Evolutionary conservation across 2,113 vertebrate species (phyloP).

Genomic region (Halcyon senegalensis): DNA sequence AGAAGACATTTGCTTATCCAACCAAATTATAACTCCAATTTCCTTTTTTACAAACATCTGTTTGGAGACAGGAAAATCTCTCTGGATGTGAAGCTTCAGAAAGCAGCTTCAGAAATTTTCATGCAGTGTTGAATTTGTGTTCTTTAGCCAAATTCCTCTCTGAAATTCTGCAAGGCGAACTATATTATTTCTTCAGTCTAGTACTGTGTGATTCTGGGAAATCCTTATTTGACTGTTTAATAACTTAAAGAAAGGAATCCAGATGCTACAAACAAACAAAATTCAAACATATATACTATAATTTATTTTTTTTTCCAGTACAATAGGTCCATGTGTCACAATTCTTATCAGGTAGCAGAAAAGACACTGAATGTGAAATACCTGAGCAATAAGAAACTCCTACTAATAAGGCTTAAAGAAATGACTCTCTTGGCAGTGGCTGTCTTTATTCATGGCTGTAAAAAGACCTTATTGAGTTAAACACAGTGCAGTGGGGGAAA

Average conservation of each 20-base stretch:
- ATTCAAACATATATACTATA: background rate
- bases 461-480: background rate
- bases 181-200: background rate
- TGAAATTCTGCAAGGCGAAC: background rate
- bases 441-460: background rate
- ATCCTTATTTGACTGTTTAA: background rate
- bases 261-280: background rate
- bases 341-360: background rate
- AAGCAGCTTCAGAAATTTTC: background rate
- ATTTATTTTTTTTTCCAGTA: background rate
- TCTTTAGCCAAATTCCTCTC: background rate
- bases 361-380: background rate
- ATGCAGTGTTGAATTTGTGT: background rate
- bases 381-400: background rate
- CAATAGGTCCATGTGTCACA: background rate
- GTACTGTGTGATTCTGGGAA: background rate
- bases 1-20: conserved; percentile 53
- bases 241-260: background rate
- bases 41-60: conserved; percentile 34
- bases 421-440: background rate
- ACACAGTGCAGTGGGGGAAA: background rate
- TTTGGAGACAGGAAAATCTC: conserved; percentile 19
- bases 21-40: conserved; percentile 20
- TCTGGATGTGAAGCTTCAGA: background rate
- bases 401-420: background rate